Evolutionary conservation across 2,888 invertebrate genomes (phyloP).

Genomic region (Lochmaea capreae): DNA sequence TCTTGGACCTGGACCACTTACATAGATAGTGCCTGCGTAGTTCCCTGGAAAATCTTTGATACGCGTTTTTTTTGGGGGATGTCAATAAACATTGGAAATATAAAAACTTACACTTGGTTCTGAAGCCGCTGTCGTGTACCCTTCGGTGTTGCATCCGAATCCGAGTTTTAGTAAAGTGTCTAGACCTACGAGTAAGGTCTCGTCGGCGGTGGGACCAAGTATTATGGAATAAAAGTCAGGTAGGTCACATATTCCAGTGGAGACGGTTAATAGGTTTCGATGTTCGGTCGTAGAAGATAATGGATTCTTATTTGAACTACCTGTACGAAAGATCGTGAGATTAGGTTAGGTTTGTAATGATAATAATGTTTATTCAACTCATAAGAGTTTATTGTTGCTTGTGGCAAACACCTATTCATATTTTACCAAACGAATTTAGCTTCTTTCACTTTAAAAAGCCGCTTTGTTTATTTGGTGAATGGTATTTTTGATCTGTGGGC

Average conservation of each 20-base stretch:
- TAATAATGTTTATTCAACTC: too few relatives aligned
- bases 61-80: neutral
- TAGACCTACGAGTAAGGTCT: constrained; percentile 59
- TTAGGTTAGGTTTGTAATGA: too few relatives aligned
- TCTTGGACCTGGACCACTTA: too few relatives aligned
- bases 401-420: too few relatives aligned
- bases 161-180: constrained; percentile 50
- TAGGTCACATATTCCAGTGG: constrained; percentile 21
- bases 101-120: neutral
- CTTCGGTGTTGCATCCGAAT: neutral
- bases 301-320: neutral
- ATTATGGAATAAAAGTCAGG: constrained; percentile 45
- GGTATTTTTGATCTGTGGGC: too few relatives aligned
- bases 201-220: constrained; percentile 59
- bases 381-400: too few relatives aligned
- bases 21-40: too few relatives aligned
- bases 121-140: too few relatives aligned
- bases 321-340: neutral
- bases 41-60: too few relatives aligned
- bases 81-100: neutral
- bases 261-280: neutral
- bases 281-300: neutral
- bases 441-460: too few relatives aligned
- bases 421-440: too few relatives aligned
- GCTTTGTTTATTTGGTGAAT: too few relatives aligned